Base-by-base conservation (phyloP, 2,113 vertebrate genomes). In the Dicaeum eximium region DNA sequence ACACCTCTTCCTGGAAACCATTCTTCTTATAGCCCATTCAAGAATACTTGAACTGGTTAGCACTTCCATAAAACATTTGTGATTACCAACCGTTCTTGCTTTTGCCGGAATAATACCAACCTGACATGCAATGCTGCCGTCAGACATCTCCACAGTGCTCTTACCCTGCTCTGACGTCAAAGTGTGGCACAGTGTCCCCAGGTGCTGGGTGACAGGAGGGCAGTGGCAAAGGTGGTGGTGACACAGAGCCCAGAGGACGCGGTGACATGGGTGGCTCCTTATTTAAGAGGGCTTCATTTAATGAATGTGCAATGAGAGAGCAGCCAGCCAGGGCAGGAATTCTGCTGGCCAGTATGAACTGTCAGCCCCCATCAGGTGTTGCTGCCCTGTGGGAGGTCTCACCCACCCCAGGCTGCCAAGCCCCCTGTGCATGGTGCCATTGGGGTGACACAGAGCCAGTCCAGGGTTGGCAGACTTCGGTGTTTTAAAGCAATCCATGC, bases 201-300 rank as follows among this genome's bases (percentile, higher is more conserved):
- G 2, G 57, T 0, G 1, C 72, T 31, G 48, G 25, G 24, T 33
- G 35, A 23, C 50, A 51, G 45, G 31, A 71, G 50, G 44, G 54
- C 70, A 78, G 45, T 65, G 56, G 62, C 51, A 66, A 44, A 31
- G 45, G 37, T 4, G 7, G 18, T n/a, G 15, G 23, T 6, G 10
- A 87, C 71, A 30, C 35, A 51, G 37, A 65, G 75, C 19, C 38
- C 10, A 1, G 24, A 48, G 71, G 28, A 47, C 13, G 1, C 0
- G 0, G 37, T 20, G 51, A n/a, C 45, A 8, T 2, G 21, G 4
- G 2, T 7, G 1, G 0, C 22, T 87, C 5, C 0, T 62, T 50
- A 20, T 51, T 75, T 64, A 51, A 48, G 42, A 65, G 1, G 15
- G 65, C 10, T 48, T 30, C 15, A 5, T 57, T 57, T 69, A 70